A percentile compares a stretch with the other conserved stretches of the same genome.
Evolutionary conservation across 1,140 invertebrate species (phyloP).

Genomic region (Uloborus diversus): DNA sequence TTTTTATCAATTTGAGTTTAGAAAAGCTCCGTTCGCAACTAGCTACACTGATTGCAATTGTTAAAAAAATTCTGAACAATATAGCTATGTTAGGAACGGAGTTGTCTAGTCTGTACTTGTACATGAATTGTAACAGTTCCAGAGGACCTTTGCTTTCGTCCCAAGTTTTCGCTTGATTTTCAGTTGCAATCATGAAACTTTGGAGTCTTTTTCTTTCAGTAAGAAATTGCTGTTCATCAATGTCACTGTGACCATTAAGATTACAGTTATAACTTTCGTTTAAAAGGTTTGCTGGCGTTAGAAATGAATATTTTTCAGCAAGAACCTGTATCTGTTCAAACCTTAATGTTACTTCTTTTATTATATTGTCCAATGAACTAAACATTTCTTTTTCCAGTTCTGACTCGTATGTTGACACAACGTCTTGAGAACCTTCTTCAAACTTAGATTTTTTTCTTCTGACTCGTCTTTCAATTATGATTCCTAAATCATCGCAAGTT

Average conservation of each 20-base stretch:
- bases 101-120: constrained; percentile 7
- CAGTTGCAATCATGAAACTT: no score
- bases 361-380: not conserved
- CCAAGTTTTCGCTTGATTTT: not conserved
- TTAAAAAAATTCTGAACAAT: not conserved
- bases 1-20: not conserved
- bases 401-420: not conserved
- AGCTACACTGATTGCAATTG: not conserved
- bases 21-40: not conserved
- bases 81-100: constrained; percentile 17
- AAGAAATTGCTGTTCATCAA: not conserved
- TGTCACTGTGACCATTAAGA: not conserved
- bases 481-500: constrained; percentile 14
- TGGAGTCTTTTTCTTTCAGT: constrained; percentile 8
- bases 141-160: not conserved
- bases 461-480: not conserved
- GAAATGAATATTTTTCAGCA: not conserved
- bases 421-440: constrained; percentile 7
- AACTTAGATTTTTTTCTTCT: not conserved
- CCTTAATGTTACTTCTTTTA: not conserved
- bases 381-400: constrained; percentile 12
- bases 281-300: not conserved
- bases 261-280: not conserved
- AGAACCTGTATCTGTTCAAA: constrained; percentile 5
- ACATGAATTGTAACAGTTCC: constrained; percentile 14